These are phyloP conservation scores for Carcina quercana DNA, from an alignment of 2,888 invertebrate genomes.

Conservation along the genomic window DNA sequence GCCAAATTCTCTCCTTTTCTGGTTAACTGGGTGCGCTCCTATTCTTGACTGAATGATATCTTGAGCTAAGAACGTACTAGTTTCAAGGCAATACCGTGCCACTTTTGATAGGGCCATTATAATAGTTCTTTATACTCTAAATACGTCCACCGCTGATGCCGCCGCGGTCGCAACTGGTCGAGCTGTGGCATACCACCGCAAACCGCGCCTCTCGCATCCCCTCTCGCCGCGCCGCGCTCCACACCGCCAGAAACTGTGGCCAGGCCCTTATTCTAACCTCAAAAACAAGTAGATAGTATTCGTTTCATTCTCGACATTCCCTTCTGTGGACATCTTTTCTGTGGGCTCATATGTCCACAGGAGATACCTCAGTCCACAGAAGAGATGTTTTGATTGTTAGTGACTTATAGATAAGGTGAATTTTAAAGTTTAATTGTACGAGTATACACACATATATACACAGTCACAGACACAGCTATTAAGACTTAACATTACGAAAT, in stretches of 20 bases:
- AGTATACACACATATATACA: not conserved
- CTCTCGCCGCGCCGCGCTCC: too few relatives aligned
- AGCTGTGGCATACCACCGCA: not conserved
- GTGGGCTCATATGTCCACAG: slow-evolving; percentile 4
- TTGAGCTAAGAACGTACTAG: not conserved
- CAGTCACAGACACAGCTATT: too few relatives aligned
- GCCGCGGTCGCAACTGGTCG: not conserved
- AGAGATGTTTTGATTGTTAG: too few relatives aligned
- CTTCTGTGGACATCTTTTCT: slow-evolving; percentile 3
- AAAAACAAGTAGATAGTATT: not conserved
- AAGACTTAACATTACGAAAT: not conserved
- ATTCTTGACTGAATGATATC: slow-evolving; percentile 4
- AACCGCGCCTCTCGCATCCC: too few relatives aligned
- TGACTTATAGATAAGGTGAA: not conserved
- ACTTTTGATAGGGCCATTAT: too few relatives aligned
- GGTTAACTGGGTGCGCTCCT: slow-evolving; percentile 13
- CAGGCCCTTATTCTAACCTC: not conserved
- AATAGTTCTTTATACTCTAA: not conserved
- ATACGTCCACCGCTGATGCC: not conserved
- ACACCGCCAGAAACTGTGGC: too few relatives aligned
- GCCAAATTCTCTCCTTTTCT: slow-evolving; percentile 15
- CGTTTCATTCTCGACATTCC: not conserved
- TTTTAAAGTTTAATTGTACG: not conserved
- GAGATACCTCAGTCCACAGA: too few relatives aligned
- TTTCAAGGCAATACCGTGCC: too few relatives aligned